These are phyloP conservation scores for Gadopsis bispinosus DNA, from an alignment of 2,797 vertebrate genomes.

Conservation along the genomic window DNA sequence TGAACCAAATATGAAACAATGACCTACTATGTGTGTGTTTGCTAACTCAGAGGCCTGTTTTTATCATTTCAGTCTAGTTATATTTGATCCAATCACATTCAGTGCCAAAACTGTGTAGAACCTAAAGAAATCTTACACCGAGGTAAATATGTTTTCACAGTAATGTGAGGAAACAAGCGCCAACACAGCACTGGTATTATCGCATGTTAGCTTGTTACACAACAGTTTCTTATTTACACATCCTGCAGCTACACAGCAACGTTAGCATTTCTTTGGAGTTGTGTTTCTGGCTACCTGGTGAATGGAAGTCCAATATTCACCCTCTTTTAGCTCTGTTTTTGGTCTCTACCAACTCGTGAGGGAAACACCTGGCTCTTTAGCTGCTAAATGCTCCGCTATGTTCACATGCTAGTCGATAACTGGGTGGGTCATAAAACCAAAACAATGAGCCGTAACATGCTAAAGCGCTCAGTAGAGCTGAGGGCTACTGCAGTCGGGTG, in stretches of 20 bases:
- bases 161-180: not conserved
- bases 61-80: not conserved
- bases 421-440: not conserved
- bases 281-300: not conserved
- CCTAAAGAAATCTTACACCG: not conserved
- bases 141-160: not conserved
- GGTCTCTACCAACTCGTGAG: not conserved
- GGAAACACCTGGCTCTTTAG: not conserved
- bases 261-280: not conserved
- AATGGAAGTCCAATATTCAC: not conserved
- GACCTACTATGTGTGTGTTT: not conserved
- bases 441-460: not conserved
- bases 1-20: not conserved
- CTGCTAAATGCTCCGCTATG: not conserved
- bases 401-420: not conserved
- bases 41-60: not conserved
- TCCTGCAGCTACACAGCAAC: not conserved
- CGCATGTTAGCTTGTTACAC: not conserved
- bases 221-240: not conserved
- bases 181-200: not conserved
- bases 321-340: not conserved
- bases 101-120: not conserved
- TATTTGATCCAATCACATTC: not conserved
- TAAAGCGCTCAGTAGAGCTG: not conserved
- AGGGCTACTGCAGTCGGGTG: not conserved